Evolutionary conservation across 2,797 vertebrate genomes (phyloP).

Genomic region (Apogon hyalosoma): DNA sequence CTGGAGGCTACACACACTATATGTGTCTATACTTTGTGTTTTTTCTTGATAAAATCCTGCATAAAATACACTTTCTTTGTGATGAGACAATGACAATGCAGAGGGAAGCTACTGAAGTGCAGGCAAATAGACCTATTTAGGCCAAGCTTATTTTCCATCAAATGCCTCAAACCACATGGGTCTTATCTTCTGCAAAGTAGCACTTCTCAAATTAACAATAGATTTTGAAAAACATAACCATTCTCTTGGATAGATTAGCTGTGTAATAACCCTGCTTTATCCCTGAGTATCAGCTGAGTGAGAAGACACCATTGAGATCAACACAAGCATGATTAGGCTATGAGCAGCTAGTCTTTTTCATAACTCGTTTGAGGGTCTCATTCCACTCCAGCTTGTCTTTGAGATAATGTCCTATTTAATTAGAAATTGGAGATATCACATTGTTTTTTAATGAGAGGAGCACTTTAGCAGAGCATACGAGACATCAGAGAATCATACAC

Average conservation of each 20-base stretch:
- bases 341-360: slow-evolving; percentile 87
- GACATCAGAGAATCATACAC: slow-evolving; percentile 77
- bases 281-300: slow-evolving; percentile 84
- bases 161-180: slow-evolving; percentile 63
- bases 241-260: slow-evolving; percentile 80
- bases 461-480: slow-evolving; percentile 79
- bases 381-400: slow-evolving; percentile 83
- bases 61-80: slow-evolving; percentile 2
- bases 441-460: slow-evolving; percentile 86
- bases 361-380: slow-evolving; percentile 87
- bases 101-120: slow-evolving; percentile 40
- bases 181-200: slow-evolving; percentile 61
- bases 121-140: slow-evolving; percentile 55
- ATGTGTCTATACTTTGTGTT: no score
- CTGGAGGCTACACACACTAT: no score
- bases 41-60: no score
- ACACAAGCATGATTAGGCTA: slow-evolving; percentile 83
- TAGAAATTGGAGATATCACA: slow-evolving; percentile 90
- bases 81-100: slow-evolving; percentile 21
- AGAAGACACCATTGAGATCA: slow-evolving; percentile 88
- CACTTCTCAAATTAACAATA: slow-evolving; percentile 76
- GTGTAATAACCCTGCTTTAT: slow-evolving; percentile 83
- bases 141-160: slow-evolving; percentile 64
- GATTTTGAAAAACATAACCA: slow-evolving; percentile 69
- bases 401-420: slow-evolving; percentile 93